A percentile compares a stretch with the other conserved stretches of the same genome.
Conservation (phyloP, 92 coral and sea anemone genomes). For the Paramuricea clavata region DNA sequence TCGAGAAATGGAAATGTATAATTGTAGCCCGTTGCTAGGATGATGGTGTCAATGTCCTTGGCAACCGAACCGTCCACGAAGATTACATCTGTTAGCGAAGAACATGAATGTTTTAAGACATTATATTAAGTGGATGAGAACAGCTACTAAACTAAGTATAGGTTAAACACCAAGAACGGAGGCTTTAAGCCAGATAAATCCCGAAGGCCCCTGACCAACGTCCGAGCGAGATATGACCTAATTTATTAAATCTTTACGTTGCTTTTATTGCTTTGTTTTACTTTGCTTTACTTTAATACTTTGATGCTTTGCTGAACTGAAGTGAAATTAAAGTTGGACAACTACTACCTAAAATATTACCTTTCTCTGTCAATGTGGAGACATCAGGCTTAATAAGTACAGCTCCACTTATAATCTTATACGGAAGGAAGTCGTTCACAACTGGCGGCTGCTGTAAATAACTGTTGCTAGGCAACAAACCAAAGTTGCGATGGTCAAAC, state of each 20-base stretch:
- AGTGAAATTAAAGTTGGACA: too few relatives aligned
- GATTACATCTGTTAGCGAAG: not conserved
- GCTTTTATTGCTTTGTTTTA: too few relatives aligned
- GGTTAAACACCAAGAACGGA: too few relatives aligned
- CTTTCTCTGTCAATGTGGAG: constrained; percentile 23
- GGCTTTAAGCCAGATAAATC: too few relatives aligned
- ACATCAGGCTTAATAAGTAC: constrained; percentile 31
- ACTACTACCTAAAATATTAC: not conserved
- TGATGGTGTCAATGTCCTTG: constrained; percentile 18
- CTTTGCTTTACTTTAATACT: not conserved
- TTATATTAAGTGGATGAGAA: not conserved
- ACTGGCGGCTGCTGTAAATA: constrained; percentile 32
- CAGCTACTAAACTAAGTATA: too few relatives aligned
- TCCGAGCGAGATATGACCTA: too few relatives aligned
- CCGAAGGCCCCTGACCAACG: too few relatives aligned
- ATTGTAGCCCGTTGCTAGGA: constrained; percentile 39
- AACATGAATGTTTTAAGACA: not conserved
- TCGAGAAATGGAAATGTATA: constrained; percentile 31
- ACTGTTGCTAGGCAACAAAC: constrained; percentile 27
- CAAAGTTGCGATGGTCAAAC: constrained; percentile 29
- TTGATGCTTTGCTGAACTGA: too few relatives aligned
- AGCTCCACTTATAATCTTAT: constrained; percentile 33
- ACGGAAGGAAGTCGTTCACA: constrained; percentile 18
- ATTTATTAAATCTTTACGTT: too few relatives aligned
- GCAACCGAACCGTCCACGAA: constrained; percentile 42